phyloP scores from a whole-genome alignment of 2,797 vertebrate genomes.

The Lagocephalus sceleratus region DNA sequence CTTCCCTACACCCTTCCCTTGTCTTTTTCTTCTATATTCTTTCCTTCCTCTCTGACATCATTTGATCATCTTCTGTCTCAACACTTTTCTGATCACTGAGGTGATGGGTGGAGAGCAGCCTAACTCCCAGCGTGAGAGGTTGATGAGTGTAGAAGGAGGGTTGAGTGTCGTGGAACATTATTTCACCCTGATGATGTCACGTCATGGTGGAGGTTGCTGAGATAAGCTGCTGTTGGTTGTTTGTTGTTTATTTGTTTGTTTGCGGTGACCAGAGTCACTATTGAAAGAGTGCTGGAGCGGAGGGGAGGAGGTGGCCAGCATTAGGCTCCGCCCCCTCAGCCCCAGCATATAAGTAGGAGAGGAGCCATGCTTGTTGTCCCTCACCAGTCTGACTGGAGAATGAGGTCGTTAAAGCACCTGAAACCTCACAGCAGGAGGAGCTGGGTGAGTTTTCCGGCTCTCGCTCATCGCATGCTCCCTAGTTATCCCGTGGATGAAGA shows the following conservation, averaged over 20 bases:
- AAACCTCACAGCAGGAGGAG: conserved; percentile 78
- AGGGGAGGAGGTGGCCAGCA: conserved; percentile 39
- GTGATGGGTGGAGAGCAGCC: too few species aligned
- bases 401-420: conserved; percentile 83
- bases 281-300: conserved; percentile 44
- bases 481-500: conserved; percentile 3
- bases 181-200: conserved; percentile 24
- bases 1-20: conserved; percentile 33
- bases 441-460: conserved; percentile 71
- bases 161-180: conserved; percentile 25
- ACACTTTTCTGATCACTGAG: conserved; percentile 43
- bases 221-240: conserved; percentile 8
- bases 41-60: conserved; percentile 34
- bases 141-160: conserved; percentile 2
- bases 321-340: conserved; percentile 53
- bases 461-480: conserved; percentile 32
- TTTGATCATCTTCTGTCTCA: conserved; percentile 57
- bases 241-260: conserved; percentile 42
- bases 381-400: conserved; percentile 64
- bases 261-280: conserved; percentile 46
- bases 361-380: conserved; percentile 46
- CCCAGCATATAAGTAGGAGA: conserved; percentile 66
- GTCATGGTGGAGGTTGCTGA: conserved; percentile 5
- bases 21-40: conserved; percentile 41
- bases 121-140: too few species aligned